These are phyloP conservation scores for Cheilosia scutellata DNA, from an alignment of 2,888 invertebrate species.

Conservation along the genomic window DNA sequence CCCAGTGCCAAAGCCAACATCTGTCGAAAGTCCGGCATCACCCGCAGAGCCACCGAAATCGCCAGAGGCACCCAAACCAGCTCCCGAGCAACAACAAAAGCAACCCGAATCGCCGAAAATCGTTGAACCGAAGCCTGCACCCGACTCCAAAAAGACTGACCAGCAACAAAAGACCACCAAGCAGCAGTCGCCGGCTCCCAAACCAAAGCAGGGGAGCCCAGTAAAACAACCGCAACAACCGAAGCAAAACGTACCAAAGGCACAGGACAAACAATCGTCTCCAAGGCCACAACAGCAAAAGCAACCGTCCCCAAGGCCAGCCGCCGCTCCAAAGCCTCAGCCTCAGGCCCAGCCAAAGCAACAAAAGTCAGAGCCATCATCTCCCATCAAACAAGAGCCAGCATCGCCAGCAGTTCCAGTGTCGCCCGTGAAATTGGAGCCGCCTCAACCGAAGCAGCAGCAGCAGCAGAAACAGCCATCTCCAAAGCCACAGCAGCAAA, in stretches of 20 bases:
- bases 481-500: conserved; percentile 67
- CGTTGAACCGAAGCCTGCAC: conserved; percentile 45
- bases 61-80: conserved; percentile 17
- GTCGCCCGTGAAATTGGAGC: conserved; percentile 44
- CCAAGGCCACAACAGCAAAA: conserved; percentile 66
- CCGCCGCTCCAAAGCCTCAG: conserved; percentile 56
- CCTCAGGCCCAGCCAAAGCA: conserved; percentile 55
- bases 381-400: conserved; percentile 54
- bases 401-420: conserved; percentile 38
- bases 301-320: conserved; percentile 64
- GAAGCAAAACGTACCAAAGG: conserved; percentile 52
- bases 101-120: conserved; percentile 56
- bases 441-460: conserved; percentile 43
- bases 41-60: conserved; percentile 14
- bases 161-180: conserved; percentile 57
- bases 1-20: conserved; percentile 39
- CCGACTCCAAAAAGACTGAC: conserved; percentile 64
- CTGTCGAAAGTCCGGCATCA: conserved; percentile 10
- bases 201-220: conserved; percentile 42
- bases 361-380: conserved; percentile 65
- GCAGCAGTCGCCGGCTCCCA: conserved; percentile 58
- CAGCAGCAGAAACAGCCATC: conserved; percentile 61
- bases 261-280: conserved; percentile 43
- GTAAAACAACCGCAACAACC: conserved; percentile 41
- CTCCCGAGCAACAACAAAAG: conserved; percentile 38